phyloP scores from a whole-genome alignment of 2,888 invertebrate species.

The Zygothrica quintamaculata region DNA sequence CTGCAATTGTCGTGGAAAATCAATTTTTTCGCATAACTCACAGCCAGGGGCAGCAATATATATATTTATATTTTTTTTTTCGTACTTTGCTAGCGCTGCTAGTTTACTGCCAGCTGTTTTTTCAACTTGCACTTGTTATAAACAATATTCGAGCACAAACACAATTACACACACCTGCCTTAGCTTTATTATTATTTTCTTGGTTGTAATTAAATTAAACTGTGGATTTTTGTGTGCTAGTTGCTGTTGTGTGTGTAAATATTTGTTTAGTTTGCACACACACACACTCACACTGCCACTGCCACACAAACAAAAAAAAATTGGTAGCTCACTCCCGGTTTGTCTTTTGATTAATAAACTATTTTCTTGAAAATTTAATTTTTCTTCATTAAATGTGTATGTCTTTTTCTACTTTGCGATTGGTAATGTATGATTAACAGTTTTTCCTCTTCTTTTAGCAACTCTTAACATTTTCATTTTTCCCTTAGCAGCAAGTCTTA shows the following conservation, averaged over 20 bases:
- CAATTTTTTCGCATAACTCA: conserved; percentile 69
- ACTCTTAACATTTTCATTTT: conserved; percentile 28
- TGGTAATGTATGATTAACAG: conserved; percentile 50
- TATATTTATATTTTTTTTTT: too few relatives aligned
- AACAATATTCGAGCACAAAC: conserved; percentile 34
- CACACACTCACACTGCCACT: conserved; percentile 62
- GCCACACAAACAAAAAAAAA: conserved; percentile 44
- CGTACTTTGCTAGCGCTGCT: conserved; percentile 27
- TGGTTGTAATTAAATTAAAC: conserved; percentile 69
- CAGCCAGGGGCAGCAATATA: conserved; percentile 26
- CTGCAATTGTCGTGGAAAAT: conserved; percentile 76
- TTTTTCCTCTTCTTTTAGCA: conserved; percentile 44
- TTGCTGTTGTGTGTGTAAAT: conserved; percentile 51
- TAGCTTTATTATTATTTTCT: conserved; percentile 23
- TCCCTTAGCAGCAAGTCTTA: conserved; percentile 11
- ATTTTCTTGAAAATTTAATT: conserved; percentile 30
- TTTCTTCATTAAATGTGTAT: conserved; percentile 51
- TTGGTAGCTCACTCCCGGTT: conserved; percentile 38
- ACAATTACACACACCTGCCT: conserved; percentile 40
- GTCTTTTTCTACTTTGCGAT: conserved; percentile 65
- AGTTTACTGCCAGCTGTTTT: conserved; percentile 45
- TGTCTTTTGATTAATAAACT: conserved; percentile 8
- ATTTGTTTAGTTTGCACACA: conserved; percentile 35
- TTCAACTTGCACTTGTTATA: conserved; percentile 36
- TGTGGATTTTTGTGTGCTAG: conserved; percentile 51